These are phyloP conservation scores for Idaea straminata DNA, from an alignment of 2,888 invertebrate genomes.

Conservation along the genomic window DNA sequence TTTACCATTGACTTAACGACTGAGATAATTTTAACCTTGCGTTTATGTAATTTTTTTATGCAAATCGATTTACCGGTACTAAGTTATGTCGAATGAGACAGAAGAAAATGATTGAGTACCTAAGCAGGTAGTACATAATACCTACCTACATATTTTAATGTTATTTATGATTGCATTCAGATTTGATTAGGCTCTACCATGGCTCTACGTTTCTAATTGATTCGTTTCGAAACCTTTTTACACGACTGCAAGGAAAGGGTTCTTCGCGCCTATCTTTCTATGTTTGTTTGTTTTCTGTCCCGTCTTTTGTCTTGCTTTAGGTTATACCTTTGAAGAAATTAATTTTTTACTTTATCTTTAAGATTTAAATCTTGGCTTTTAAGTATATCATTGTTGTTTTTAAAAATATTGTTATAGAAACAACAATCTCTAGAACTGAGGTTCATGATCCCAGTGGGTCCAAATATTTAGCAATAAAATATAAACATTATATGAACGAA, in stretches of 20 bases:
- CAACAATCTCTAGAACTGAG: neutral
- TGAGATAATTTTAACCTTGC: too few relatives aligned
- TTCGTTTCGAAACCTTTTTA: too few relatives aligned
- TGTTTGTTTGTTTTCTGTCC: too few relatives aligned
- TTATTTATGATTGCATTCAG: too few relatives aligned
- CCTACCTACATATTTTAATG: neutral
- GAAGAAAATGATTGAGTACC: neutral
- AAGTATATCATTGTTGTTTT: neutral
- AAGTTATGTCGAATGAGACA: neutral
- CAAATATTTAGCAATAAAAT: neutral
- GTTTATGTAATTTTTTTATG: neutral
- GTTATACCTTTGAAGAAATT: neutral
- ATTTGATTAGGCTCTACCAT: too few relatives aligned
- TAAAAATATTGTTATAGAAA: neutral
- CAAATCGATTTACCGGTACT: neutral
- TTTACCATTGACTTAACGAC: neutral
- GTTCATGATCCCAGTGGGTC: conserved; percentile 1
- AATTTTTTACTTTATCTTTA: too few relatives aligned
- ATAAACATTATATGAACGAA: conserved; percentile 6
- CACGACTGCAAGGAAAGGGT: too few relatives aligned
- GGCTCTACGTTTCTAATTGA: too few relatives aligned
- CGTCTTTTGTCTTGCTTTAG: too few relatives aligned
- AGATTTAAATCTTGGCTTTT: too few relatives aligned
- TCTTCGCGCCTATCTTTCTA: too few relatives aligned
- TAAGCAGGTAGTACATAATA: neutral